Base-by-base conservation (phyloP, 2,888 invertebrate genomes). In the Mesopsocus fuscifrons region DNA sequence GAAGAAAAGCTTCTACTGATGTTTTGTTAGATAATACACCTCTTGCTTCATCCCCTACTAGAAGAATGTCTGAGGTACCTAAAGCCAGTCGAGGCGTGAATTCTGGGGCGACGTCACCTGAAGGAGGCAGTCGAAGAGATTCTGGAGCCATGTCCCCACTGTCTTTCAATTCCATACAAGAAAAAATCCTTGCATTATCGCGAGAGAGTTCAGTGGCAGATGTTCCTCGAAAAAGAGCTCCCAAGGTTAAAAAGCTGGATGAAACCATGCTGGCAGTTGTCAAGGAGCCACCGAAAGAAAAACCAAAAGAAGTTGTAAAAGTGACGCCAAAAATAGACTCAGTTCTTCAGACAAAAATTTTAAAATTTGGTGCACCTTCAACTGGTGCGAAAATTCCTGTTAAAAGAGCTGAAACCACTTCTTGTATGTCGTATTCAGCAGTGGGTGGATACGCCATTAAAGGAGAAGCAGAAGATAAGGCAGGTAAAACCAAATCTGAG, bases 401-500 rank as follows among this genome's bases (percentile, higher is more conserved):
- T 20, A 38, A 38, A 17, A 38, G 20, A 5, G 38, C 13, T n/a
- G 20, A 17, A 21, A 15, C 21, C n/a, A 20, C 13, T 13, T 13
- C n/a, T 4, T 15, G 17, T 15, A 15, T 20, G 16, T 5, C 16
- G 13, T 18, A 38, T 18, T 38, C 38, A 3, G 20, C 20, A 3
- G 20, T 38, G 13, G 38, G 38, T 17, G 38, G 38, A 4, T 38
- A 20, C 11, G 38, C 38, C 21, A 38, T 38, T 18, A 38, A 38
- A 38, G 38, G 21, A 17, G 9, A 17, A 4, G 38, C 15, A 20
- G 6, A 9, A 16, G 15, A 6, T 34, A 34, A 6, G 8, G 34
- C 15, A 8, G 34, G 18, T n/a, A n/a, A 30, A 30, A 9, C 30
- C 9, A 17, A 33, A 17, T 17, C 15, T 6, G 17, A 33, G 9